Evolutionary conservation across 2,113 vertebrate species (phyloP).

Genomic region (Chelonoidis abingdonii): DNA sequence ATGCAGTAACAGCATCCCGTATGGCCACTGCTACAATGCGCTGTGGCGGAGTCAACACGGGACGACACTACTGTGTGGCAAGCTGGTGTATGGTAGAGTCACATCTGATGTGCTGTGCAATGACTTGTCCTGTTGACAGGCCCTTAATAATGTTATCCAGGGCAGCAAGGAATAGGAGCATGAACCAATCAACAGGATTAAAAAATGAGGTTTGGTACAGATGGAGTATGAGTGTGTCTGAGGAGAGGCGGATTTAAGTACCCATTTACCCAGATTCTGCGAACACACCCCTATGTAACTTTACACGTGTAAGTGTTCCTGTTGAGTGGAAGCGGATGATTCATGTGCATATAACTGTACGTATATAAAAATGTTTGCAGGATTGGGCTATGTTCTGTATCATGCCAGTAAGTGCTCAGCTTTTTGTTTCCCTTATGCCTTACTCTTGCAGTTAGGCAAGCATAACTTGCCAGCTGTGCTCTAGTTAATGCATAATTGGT

Average conservation of each 20-base stretch:
- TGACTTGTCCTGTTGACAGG: neutral
- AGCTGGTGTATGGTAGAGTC: neutral
- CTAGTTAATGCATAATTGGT: neutral
- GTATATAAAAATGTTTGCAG: neutral
- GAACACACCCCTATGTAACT: neutral
- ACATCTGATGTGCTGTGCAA: too few species aligned
- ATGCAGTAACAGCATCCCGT: neutral
- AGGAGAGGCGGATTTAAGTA: neutral
- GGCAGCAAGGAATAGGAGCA: too few species aligned
- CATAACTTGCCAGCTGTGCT: slow-evolving; percentile 15
- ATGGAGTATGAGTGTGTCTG: neutral
- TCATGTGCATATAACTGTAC: neutral
- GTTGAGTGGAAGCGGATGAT: neutral
- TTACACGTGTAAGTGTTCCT: neutral
- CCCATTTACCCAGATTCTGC: neutral
- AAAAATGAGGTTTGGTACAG: neutral
- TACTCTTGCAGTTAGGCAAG: neutral
- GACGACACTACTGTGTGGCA: neutral
- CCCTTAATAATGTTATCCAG: neutral
- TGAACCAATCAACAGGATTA: neutral
- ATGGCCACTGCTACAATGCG: neutral
- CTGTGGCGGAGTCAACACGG: too few species aligned
- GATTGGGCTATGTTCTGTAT: neutral
- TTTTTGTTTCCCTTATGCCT: neutral
- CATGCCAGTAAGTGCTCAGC: neutral